phyloP scores from a whole-genome alignment of 1,140 invertebrate genomes.

The Heliothis subflexa region DNA sequence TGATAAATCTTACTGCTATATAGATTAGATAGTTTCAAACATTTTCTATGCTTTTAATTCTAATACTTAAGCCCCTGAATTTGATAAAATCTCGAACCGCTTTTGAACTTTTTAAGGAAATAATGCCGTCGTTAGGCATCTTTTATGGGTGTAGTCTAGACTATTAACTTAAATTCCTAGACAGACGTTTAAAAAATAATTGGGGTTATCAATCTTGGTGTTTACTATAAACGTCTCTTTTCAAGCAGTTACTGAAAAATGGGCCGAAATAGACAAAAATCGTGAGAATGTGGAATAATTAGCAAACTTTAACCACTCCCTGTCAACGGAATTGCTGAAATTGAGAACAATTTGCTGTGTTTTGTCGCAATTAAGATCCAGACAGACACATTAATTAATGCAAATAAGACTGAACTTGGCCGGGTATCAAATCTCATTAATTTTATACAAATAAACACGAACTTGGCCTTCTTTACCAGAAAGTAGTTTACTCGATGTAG shows the following conservation, averaged over 20 bases:
- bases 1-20: too few species aligned
- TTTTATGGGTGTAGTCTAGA: conserved; percentile 24
- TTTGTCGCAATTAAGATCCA: conserved; percentile 8
- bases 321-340: not conserved
- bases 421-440: conserved; percentile 25
- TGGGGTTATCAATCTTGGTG: not conserved
- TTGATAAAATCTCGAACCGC: not conserved
- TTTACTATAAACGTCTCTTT: not conserved
- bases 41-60: not conserved
- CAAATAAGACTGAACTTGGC: conserved; percentile 19
- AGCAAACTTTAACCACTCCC: not conserved
- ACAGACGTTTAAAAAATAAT: not conserved
- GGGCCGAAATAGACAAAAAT: not conserved
- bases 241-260: not conserved
- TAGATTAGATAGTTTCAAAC: not conserved
- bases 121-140: not conserved
- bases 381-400: conserved; percentile 24
- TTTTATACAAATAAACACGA: conserved; percentile 7
- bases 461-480: conserved; percentile 20
- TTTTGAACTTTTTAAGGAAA: conserved; percentile 8
- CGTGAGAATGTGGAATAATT: not conserved
- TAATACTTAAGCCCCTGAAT: not conserved
- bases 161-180: conserved; percentile 7
- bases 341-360: not conserved
- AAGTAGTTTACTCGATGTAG: not conserved